These are phyloP conservation scores for Oreonectes daqikongensis DNA, from an alignment of 2,797 vertebrate species.

Conservation along the genomic window DNA sequence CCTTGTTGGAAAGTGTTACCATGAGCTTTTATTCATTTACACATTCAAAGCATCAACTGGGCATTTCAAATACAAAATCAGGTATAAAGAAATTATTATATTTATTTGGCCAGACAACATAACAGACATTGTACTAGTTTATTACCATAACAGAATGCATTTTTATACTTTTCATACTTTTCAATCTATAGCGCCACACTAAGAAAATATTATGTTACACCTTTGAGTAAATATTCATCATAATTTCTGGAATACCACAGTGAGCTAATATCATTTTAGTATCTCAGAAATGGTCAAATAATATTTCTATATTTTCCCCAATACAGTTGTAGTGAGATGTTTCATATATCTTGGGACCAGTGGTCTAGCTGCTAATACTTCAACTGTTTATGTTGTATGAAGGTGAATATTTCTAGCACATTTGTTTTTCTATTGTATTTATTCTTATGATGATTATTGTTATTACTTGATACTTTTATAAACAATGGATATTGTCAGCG, in stretches of 20 bases:
- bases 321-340: constrained; percentile 61
- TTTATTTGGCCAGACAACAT: too few relatives aligned
- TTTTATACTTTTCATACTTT: not conserved
- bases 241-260: too few relatives aligned
- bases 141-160: too few relatives aligned
- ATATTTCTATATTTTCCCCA: constrained; percentile 35
- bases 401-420: constrained; percentile 73
- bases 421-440: constrained; percentile 84
- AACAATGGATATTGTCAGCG: constrained; percentile 62
- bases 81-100: not conserved
- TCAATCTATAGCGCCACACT: not conserved
- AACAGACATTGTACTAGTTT: not conserved
- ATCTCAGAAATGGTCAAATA: not conserved
- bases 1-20: too few relatives aligned
- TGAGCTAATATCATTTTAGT: not conserved
- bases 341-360: constrained; percentile 71
- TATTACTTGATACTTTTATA: constrained; percentile 63
- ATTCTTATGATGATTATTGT: constrained; percentile 67
- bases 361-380: constrained; percentile 81
- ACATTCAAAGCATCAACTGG: not conserved
- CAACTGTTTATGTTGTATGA: constrained; percentile 69
- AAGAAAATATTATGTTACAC: too few relatives aligned
- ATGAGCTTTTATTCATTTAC: not conserved
- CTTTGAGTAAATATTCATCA: too few relatives aligned
- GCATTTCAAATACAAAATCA: not conserved